These are phyloP conservation scores for Copidosoma floridanum DNA, from an alignment of 1,140 invertebrate species.

Conservation along the genomic window DNA sequence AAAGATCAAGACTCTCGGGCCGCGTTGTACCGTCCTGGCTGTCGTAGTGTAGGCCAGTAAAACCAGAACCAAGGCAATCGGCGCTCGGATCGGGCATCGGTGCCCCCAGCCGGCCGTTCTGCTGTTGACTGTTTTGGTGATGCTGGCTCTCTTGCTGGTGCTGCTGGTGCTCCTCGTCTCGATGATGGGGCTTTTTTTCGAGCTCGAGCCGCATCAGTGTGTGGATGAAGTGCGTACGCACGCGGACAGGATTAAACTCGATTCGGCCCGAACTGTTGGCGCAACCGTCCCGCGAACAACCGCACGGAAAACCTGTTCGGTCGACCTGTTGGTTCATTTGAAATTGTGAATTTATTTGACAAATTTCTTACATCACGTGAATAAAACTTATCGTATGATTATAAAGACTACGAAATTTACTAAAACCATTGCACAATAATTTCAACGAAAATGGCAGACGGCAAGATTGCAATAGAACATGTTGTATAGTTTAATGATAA, in stretches of 20 bases:
- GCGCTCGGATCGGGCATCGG: neutral
- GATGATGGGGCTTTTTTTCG: slow-evolving; percentile 73
- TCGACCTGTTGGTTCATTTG: slow-evolving; percentile 67
- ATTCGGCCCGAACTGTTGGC: slow-evolving; percentile 89
- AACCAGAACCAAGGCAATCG: slow-evolving; percentile 55
- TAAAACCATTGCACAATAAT: too few relatives aligned
- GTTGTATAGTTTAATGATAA: too few relatives aligned
- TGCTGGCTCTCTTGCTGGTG: slow-evolving; percentile 35
- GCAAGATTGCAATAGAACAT: too few relatives aligned
- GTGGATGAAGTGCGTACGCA: slow-evolving; percentile 96
- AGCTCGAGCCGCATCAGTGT: slow-evolving; percentile 92
- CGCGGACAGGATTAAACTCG: slow-evolving; percentile 93
- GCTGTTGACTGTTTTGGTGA: neutral
- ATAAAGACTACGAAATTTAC: neutral
- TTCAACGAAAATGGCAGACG: too few relatives aligned
- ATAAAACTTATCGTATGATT: neutral
- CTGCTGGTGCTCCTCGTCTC: slow-evolving; percentile 51
- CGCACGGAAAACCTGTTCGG: slow-evolving; percentile 92
- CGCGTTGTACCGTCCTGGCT: slow-evolving; percentile 45
- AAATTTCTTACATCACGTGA: neutral
- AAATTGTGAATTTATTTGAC: too few relatives aligned
- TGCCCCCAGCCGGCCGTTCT: neutral
- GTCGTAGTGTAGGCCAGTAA: slow-evolving; percentile 66
- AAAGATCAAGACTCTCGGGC: slow-evolving; percentile 66
- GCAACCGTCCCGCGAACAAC: slow-evolving; percentile 92